A percentile compares a stretch with the other conserved stretches of the same genome.
phyloP scores from a whole-genome alignment of 1,140 invertebrate genomes.

The Habropoda laboriosa region DNA sequence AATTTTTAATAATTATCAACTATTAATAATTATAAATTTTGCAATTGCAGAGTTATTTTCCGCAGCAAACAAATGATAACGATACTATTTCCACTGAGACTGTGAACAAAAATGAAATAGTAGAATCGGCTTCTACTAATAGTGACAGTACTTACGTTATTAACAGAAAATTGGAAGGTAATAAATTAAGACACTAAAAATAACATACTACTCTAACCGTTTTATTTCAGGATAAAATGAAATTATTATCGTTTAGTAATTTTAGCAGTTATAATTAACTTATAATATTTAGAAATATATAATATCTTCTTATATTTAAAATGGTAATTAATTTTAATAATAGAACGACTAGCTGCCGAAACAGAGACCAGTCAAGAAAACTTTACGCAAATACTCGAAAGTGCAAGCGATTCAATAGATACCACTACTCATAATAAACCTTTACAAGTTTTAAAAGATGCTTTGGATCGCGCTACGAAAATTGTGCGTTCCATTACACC shows the following conservation, averaged over 20 bases:
- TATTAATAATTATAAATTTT: neutral
- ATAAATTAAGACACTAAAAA: neutral
- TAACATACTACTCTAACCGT: neutral
- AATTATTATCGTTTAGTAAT: neutral
- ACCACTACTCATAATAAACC: constrained; percentile 30
- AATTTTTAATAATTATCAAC: neutral
- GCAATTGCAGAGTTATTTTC: neutral
- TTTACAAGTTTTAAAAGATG: constrained; percentile 64
- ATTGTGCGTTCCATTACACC: constrained; percentile 59
- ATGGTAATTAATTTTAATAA: constrained; percentile 1
- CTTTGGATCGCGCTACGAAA: constrained; percentile 71
- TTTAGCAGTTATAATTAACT: neutral
- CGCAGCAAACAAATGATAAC: neutral
- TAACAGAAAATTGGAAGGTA: constrained; percentile 9
- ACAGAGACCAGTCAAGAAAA: constrained; percentile 6
- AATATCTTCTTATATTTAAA: neutral
- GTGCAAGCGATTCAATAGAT: neutral
- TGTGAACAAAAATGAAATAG: neutral
- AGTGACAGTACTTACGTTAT: constrained; percentile 57
- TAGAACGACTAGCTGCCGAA: constrained; percentile 1
- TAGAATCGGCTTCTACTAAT: neutral
- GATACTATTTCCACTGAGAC: neutral
- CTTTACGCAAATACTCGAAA: neutral
- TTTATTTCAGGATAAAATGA: neutral
- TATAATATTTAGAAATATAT: neutral